phyloP scores from a whole-genome alignment of 2,888 invertebrate species.

The Sarcophaga carnaria region DNA sequence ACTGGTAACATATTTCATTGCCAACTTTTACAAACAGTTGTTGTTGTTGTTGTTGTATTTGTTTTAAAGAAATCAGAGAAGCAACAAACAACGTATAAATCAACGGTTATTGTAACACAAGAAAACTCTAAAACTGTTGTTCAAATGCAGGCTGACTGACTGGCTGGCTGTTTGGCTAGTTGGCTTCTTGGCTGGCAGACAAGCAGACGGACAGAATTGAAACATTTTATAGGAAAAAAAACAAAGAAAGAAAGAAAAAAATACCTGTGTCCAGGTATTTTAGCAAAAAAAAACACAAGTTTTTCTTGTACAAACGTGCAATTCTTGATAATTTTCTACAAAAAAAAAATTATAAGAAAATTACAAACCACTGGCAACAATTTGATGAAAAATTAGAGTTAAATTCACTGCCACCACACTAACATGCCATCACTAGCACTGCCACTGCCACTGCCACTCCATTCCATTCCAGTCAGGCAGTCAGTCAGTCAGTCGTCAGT shows the following conservation, averaged over 20 bases:
- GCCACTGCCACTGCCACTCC: no score
- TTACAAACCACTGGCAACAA: conserved; percentile 19
- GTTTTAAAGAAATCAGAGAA: conserved; percentile 24
- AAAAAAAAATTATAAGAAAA: conserved; percentile 28
- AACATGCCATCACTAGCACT: background rate
- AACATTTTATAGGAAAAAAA: background rate
- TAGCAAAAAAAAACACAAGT: background rate
- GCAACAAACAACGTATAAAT: conserved; percentile 31
- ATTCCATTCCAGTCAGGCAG: no score
- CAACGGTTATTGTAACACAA: conserved; percentile 12
- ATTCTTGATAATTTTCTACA: conserved; percentile 62
- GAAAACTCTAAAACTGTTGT: conserved; percentile 26
- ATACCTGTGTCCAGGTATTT: no score
- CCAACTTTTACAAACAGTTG: conserved; percentile 40
- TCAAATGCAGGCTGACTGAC: conserved; percentile 9
- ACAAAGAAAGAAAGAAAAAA: no score
- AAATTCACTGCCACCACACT: conserved; percentile 4
- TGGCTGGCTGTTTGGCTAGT: background rate
- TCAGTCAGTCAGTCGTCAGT: no score
- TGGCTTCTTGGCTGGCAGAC: no score
- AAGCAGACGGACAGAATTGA: background rate
- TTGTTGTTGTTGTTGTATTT: background rate
- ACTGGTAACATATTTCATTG: background rate
- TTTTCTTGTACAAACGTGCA: conserved; percentile 58
- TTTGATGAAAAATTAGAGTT: conserved; percentile 17